These are phyloP conservation scores for Sarcophilus harrisii DNA, from an alignment of 2,797 vertebrate genomes.

Conservation along the genomic window DNA sequence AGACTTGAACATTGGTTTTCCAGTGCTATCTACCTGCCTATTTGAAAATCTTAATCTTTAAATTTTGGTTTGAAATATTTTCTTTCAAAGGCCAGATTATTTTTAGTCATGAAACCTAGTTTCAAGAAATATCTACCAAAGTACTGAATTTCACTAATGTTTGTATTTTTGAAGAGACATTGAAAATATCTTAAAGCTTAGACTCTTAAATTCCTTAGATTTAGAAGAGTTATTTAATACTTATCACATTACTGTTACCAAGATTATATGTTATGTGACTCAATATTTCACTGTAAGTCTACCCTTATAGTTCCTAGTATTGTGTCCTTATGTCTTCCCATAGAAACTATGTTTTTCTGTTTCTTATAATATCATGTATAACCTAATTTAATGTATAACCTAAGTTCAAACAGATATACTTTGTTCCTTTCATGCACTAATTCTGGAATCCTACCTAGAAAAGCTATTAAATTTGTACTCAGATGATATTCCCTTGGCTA, in stretches of 20 bases:
- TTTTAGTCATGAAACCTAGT: neutral
- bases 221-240: neutral
- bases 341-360: neutral
- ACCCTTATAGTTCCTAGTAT: slow-evolving; percentile 39
- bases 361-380: slow-evolving; percentile 46
- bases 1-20: neutral
- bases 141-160: neutral
- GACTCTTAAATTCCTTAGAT: slow-evolving; percentile 4
- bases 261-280: neutral
- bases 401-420: slow-evolving; percentile 47
- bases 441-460: slow-evolving; percentile 57
- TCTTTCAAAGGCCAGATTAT: slow-evolving; percentile 29
- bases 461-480: slow-evolving; percentile 59
- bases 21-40: neutral
- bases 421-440: slow-evolving; percentile 41
- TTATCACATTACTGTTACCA: neutral
- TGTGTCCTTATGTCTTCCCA: slow-evolving; percentile 18
- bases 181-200: slow-evolving; percentile 26
- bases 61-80: slow-evolving; percentile 14
- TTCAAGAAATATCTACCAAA: slow-evolving; percentile 14
- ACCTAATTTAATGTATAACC: slow-evolving; percentile 56
- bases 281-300: slow-evolving; percentile 35
- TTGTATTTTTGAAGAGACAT: slow-evolving; percentile 33
- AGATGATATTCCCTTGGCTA: slow-evolving; percentile 32
- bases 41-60: slow-evolving; percentile 22